These are phyloP conservation scores for Tympanuchus pallidicinctus DNA, from an alignment of 2,113 vertebrate species.

Conservation along the genomic window DNA sequence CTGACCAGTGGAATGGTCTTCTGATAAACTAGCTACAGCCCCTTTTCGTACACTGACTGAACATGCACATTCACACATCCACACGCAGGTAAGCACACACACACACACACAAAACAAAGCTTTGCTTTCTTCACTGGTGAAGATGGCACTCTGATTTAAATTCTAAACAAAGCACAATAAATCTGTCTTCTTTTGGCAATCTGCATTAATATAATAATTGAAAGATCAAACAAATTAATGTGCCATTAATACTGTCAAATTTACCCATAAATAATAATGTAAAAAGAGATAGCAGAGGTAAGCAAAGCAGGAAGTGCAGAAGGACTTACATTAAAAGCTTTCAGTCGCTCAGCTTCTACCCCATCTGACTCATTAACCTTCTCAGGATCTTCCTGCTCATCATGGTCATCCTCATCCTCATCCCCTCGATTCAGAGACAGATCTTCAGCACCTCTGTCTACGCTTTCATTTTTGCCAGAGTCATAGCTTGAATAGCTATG, in stretches of 20 bases:
- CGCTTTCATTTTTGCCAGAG: conserved; percentile 85
- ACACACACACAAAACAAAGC: conserved; percentile 67
- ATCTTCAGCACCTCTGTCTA: conserved; percentile 83
- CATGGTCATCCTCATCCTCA: conserved; percentile 87
- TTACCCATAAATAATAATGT: conserved; percentile 58
- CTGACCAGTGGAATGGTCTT: conserved; percentile 62
- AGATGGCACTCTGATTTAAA: conserved; percentile 69
- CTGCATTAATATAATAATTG: conserved; percentile 51
- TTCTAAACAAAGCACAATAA: conserved; percentile 76
- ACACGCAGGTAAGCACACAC: conserved; percentile 23
- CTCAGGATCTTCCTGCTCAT: conserved; percentile 85
- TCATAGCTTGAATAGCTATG: conserved; percentile 88
- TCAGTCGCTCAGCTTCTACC: conserved; percentile 84
- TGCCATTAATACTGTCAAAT: conserved; percentile 63
- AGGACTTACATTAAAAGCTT: conserved; percentile 87
- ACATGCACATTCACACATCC: conserved; percentile 69
- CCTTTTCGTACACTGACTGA: conserved; percentile 49
- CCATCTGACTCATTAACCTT: conserved; percentile 84
- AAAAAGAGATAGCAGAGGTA: conserved; percentile 42
- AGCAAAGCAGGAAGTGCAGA: neutral
- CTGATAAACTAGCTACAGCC: conserved; percentile 48
- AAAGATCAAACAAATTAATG: conserved; percentile 65
- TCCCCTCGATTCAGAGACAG: conserved; percentile 82
- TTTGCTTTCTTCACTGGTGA: conserved; percentile 56
- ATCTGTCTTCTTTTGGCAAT: conserved; percentile 71